Conservation (phyloP, 2,888 invertebrate species). For the Camponotus fellah region DNA sequence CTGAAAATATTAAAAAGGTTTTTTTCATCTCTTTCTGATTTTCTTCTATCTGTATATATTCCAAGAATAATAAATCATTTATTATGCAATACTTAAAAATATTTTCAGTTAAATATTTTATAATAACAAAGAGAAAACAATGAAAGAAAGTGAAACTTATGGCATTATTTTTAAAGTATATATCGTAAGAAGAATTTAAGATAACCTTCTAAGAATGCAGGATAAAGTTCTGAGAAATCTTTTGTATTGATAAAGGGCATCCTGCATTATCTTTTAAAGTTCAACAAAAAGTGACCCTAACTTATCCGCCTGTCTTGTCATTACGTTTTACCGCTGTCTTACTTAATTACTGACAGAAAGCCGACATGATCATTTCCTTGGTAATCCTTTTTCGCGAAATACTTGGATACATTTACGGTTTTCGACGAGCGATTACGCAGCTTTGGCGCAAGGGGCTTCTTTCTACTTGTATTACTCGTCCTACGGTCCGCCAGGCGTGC, state of each 20-base stretch:
- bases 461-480: slow-evolving; percentile 59
- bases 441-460: slow-evolving; percentile 31
- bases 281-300: background rate
- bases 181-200: background rate
- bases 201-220: background rate
- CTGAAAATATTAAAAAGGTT: background rate
- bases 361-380: background rate
- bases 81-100: background rate
- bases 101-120: background rate
- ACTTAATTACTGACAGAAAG: slow-evolving; percentile 6
- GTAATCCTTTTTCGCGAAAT: slow-evolving; percentile 47
- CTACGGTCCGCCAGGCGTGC: slow-evolving; percentile 64
- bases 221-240: background rate
- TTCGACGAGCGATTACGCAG: slow-evolving; percentile 42
- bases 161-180: background rate
- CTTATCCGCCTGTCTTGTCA: slow-evolving; percentile 12
- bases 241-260: background rate
- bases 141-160: background rate
- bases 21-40: background rate
- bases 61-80: background rate
- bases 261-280: background rate
- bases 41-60: slow-evolving; percentile 9
- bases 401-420: slow-evolving; percentile 45
- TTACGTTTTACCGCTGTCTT: slow-evolving; percentile 13
- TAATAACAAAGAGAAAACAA: background rate